Evolutionary conservation across 2,888 invertebrate species (phyloP).

Genomic region (Drosophila helvetica): DNA sequence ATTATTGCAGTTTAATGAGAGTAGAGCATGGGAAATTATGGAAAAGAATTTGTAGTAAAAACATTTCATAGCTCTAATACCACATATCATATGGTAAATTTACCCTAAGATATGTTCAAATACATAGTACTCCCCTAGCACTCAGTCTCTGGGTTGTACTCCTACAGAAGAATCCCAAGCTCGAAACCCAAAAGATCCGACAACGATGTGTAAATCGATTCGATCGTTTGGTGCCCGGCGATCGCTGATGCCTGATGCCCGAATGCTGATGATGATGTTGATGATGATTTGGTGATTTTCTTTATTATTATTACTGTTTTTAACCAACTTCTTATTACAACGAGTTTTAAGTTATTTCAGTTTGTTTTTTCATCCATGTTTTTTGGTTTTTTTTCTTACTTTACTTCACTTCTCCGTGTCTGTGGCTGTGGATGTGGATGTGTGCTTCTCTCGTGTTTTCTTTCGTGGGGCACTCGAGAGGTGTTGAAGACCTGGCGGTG

Average conservation of each 20-base stretch:
- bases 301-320: constrained; percentile 80
- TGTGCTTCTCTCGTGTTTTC: constrained; percentile 18
- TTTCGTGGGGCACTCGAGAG: constrained; percentile 63
- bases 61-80: background rate
- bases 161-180: background rate
- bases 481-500: constrained; percentile 80
- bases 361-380: constrained; percentile 25
- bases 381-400: constrained; percentile 14
- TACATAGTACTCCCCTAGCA: background rate
- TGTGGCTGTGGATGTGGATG: background rate
- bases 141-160: background rate
- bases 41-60: too few relatives aligned
- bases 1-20: too few relatives aligned
- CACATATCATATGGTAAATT: background rate
- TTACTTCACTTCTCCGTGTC: background rate
- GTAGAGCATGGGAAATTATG: too few relatives aligned
- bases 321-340: constrained; percentile 80
- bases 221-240: constrained; percentile 64
- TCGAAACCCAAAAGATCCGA: background rate
- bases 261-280: constrained; percentile 67
- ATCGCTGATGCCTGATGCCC: constrained; percentile 48
- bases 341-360: constrained; percentile 59
- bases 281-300: constrained; percentile 80
- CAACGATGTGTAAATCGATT: constrained; percentile 79
- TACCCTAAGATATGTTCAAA: too few relatives aligned